Evolutionary conservation across 2,797 vertebrate genomes (phyloP).

Genomic region (Tympanoctomys barrerae): DNA sequence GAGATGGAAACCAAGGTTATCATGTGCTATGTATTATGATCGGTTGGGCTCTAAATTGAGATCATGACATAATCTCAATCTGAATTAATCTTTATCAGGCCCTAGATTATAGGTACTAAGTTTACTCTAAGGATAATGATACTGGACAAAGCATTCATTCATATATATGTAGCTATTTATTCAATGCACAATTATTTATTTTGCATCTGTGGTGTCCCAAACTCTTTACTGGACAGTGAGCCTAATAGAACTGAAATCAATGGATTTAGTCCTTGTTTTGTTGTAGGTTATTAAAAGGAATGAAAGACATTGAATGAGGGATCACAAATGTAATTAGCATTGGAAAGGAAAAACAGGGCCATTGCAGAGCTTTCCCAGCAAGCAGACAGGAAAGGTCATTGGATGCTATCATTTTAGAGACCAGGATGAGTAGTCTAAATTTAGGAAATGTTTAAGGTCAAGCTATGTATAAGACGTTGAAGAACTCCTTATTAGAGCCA

Average conservation of each 20-base stretch:
- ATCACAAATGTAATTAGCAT: not conserved
- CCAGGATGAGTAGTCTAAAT: not conserved
- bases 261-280: not conserved
- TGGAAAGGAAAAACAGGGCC: not conserved
- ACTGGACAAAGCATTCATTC: not conserved
- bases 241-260: not conserved
- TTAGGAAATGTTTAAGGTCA: not conserved
- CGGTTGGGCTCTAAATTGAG: not conserved
- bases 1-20: not conserved
- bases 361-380: not conserved
- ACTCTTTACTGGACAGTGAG: not conserved
- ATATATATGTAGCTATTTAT: not conserved
- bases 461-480: not conserved
- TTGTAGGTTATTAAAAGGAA: not conserved
- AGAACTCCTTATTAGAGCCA: not conserved
- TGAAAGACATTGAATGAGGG: not conserved
- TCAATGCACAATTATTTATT: not conserved
- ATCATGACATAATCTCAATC: not conserved
- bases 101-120: not conserved
- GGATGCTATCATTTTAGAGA: not conserved
- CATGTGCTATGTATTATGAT: not conserved
- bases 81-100: not conserved
- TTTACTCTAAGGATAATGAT: not conserved
- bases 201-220: not conserved
- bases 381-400: not conserved